Evolutionary conservation across 92 coral and sea anemone species (phyloP).

Genomic region (Epizoanthus illoricatus): DNA sequence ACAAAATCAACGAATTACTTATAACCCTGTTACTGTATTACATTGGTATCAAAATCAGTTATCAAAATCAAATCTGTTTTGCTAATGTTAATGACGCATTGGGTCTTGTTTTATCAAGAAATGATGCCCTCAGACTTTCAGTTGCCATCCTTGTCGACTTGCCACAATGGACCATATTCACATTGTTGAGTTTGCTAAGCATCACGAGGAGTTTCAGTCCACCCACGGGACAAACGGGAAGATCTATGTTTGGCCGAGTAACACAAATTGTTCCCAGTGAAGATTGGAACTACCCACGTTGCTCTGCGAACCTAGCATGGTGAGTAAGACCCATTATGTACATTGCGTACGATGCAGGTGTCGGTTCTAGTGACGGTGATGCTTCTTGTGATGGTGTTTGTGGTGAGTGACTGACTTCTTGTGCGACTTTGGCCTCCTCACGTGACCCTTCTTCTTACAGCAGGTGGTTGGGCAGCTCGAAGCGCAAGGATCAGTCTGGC

Average conservation of each 20-base stretch:
- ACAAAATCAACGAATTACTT: constrained; percentile 27
- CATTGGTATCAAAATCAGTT: constrained; percentile 34
- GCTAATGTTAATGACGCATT: background rate
- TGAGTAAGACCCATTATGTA: too few species aligned
- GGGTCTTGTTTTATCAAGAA: background rate
- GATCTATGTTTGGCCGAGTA: too few species aligned
- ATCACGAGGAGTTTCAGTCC: too few species aligned
- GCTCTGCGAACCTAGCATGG: too few species aligned
- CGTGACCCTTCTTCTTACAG: constrained; percentile 34
- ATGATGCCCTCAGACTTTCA: background rate
- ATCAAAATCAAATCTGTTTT: constrained; percentile 28
- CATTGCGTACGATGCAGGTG: background rate
- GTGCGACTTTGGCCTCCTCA: constrained; percentile 10
- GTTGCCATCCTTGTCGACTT: background rate
- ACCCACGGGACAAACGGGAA: too few species aligned
- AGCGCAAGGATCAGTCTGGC: constrained; percentile 40
- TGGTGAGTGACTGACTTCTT: constrained; percentile 25
- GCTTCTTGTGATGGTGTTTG: constrained; percentile 48
- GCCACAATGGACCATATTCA: background rate
- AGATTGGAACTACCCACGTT: too few species aligned
- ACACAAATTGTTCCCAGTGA: too few species aligned
- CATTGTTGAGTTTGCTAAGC: too few species aligned
- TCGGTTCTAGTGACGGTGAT: constrained; percentile 20
- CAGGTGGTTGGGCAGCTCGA: constrained; percentile 10
- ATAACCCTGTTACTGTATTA: constrained; percentile 3